Conservation (phyloP, 2,888 invertebrate genomes). For the Tipula helvola region DNA sequence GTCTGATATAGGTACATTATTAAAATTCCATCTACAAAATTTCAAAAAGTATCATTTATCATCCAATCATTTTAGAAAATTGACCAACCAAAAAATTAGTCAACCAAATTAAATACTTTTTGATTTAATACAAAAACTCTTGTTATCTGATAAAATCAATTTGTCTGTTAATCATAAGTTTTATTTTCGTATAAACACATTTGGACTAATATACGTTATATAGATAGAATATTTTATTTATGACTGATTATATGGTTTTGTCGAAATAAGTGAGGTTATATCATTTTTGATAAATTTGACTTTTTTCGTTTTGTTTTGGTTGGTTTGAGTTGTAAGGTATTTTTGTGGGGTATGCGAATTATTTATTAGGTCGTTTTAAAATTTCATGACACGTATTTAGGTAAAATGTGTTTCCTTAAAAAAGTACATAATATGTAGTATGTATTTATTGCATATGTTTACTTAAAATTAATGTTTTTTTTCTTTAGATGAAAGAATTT, state of each 20-base stretch:
- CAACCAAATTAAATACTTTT: not conserved
- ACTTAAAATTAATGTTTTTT: no score
- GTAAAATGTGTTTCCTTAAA: no score
- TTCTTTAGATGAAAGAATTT: no score
- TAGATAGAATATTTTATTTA: not conserved
- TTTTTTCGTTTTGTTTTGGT: not conserved
- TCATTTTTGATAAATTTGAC: not conserved
- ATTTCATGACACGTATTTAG: not conserved
- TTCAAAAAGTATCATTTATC: not conserved
- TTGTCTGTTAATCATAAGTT: not conserved
- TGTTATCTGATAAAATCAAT: not conserved
- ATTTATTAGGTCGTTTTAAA: not conserved
- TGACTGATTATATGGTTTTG: not conserved
- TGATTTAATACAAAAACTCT: not conserved
- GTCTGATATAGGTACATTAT: not conserved
- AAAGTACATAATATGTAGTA: no score
- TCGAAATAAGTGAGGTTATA: not conserved
- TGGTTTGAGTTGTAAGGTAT: not conserved
- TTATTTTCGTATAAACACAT: not conserved
- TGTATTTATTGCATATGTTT: no score
- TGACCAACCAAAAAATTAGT: not conserved
- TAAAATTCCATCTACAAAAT: not conserved
- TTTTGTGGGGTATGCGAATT: not conserved
- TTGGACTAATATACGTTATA: not conserved
- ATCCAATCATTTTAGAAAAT: not conserved